Evolutionary conservation across 2,113 vertebrate species (phyloP), one percentile per base, ranked within the genome.

Genomic region (Malurus melanocephalus): DNA sequence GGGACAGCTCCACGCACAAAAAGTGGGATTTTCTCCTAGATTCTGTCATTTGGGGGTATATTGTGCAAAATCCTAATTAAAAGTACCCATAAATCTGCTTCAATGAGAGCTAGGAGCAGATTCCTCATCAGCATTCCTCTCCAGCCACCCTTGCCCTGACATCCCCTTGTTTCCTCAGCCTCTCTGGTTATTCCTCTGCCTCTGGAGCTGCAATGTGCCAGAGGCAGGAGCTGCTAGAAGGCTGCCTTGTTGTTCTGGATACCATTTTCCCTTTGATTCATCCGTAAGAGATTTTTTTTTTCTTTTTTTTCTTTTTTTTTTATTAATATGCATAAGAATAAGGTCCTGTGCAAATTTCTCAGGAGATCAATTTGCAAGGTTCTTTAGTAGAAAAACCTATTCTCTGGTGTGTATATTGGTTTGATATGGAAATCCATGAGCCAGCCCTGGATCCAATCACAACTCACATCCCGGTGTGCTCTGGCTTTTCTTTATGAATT

Each of bases 361-460:
- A 40, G 81, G 95, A 95, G 96, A 95, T 94, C 95, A 97, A 95
- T 97, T 97, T 97, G 93, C 91, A 80, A 94, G 84, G 59, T 73
- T 95, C 87, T 96, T 93, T 89, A 95, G 86, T 60, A 93, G 91
- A 82, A 96, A 96, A 93, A 87, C 64, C 66, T 90, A 76, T 93
- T 95, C 96, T 95, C 95, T 81, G 62, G 95, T 95, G 94, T 90
- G 94, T 93, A 20, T 88, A 74, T 91, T 92, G 92, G 94, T 96
- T 96, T 97, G 96, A 96, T 95, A 94, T 97, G 96, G 95, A 97
- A 96, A 97, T 96, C 85, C 45, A 56, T 46, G 55, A 91, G 81
- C 79, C 90, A 94, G 94, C 81, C 93, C 94, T 85, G 91, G 80
- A 94, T 95, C 80, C 81, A 80, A 73, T 90, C 88, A 82, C 76